Base-by-base conservation (phyloP, 2,797 vertebrate genomes). In the Leptoclinus maculatus region DNA sequence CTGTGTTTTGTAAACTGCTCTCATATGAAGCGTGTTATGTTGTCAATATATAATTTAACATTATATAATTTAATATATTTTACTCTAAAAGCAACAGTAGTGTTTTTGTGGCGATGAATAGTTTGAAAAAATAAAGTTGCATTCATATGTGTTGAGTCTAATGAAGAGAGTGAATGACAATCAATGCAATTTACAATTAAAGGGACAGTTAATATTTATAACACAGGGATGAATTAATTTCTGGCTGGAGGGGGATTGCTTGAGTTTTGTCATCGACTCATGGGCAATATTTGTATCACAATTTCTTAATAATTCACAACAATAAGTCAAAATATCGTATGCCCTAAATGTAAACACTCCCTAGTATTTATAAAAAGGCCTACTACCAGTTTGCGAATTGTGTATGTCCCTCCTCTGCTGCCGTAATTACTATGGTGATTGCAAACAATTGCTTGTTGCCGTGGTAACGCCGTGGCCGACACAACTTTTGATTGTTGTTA, bases 31-130 rank as follows among this genome's bases (percentile, higher is more conserved):
- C 62, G 70, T 88, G 79, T 70, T 59, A 70, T 86, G 74, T 88
- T 83, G 49, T 90, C 87, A 66, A 77, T 90, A 86, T 91, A 86
- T 93, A 91, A 94, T 94, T 94, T 94, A 93, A 90, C 66, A 70
- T 58, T 71, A 89, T 85, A 93, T 54, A 92, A 89, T 93, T 83
- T 95, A 95, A 95, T 95, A 95, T 96, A 95, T 95, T 94, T 87
- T 64, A 51, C 34, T 62, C 72, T 67, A 11, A 76, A 58, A 63
- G 36, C 57, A 58, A 76, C 25, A 53, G 6, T 47, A 43, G 39
- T 74, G 38, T 1, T 70, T 78, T 74, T 72, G 59, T 88, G 27
- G 62, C 71, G 63, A 69, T 19, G 27, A 72, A 83, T 71, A 25
- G 21, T 64, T 77, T 66, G 21, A 11, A 70, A 70, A 90, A 92